A percentile compares a stretch with the other conserved stretches of the same genome.
Evolutionary conservation across 92 coral and sea anemone species (phyloP).

Genomic region (Epizoanthus rinbou): DNA sequence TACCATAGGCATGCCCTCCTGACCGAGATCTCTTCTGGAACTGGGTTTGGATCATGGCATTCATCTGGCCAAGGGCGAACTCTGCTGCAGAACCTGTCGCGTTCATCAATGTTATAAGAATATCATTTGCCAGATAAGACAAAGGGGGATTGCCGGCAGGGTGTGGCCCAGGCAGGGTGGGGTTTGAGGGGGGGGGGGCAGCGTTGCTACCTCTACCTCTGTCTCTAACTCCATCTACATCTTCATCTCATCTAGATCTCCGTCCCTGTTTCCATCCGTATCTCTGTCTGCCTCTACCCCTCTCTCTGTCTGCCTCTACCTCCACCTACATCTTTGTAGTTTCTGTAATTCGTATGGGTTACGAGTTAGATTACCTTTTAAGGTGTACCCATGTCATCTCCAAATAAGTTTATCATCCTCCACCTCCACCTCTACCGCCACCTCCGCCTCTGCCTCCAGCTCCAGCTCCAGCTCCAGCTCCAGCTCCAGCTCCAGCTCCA

Average conservation of each 20-base stretch:
- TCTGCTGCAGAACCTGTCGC: constrained; percentile 19
- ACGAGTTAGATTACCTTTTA: too few species aligned
- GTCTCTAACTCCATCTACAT: too few species aligned
- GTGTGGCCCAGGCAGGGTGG: background rate
- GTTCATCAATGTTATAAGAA: background rate
- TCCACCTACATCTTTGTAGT: too few species aligned
- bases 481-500: background rate
- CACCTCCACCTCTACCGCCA: background rate
- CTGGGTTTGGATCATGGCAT: constrained; percentile 33
- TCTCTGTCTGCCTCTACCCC: background rate
- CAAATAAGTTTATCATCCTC: too few species aligned
- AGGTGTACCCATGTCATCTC: too few species aligned
- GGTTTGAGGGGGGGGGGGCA: background rate
- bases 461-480: background rate
- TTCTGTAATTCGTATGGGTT: too few species aligned
- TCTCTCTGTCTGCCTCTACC: background rate
- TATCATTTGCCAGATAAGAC: background rate
- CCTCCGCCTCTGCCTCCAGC: background rate
- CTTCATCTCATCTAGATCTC: too few species aligned
- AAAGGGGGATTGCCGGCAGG: background rate
- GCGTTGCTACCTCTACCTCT: too few species aligned
- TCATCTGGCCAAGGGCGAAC: constrained; percentile 44
- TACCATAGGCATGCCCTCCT: background rate
- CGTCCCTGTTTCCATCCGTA: too few species aligned
- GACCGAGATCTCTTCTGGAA: constrained; percentile 6